Base-by-base conservation (phyloP, 1,140 invertebrate species). In the Drosophila biarmipes region DNA sequence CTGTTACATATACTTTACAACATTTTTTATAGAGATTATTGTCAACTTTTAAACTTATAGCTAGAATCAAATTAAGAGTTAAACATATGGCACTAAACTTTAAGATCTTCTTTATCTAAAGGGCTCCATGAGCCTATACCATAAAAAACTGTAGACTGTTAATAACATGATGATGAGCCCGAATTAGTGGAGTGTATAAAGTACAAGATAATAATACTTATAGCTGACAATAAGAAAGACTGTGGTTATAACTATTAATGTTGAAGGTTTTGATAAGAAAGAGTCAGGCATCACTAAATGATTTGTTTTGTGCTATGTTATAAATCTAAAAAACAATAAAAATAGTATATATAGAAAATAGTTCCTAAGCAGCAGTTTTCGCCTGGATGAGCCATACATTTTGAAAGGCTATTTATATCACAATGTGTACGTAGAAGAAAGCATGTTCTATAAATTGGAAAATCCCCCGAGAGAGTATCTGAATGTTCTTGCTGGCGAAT, bases 201-300 rank as follows among this genome's bases (percentile, higher is more conserved):
- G 15, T 40, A 57, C 35, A 27, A 40, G 24, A 57, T 57, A 57
- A 57, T 37, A 21, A 27, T 35, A 24, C 24, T 24, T 24, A 17
- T 29, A 57, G 12, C 35, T 38, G 57, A 56, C 57, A 56, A 29
- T 61, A 40, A 27, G 51, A 55, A 55, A 27, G 56, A 53, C 56
- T 53, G 43, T 6, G 45, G 49, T 57, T 24, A 63, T 58, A 58
- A 63, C 54, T 45, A 35, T 45, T 34, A 35, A 11, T 58, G 35
- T 52, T 14, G 8, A 10, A 7, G 24, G 24, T 4, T 56, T 56
- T 14, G 35, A 57, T 29, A 61, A 61, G 31, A 11, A 56, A 21
- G 4, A 6, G 17, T n/a, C 8, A 12, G 58, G 7, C 31, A 55
- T 14, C 14, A 40, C 27, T 17, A 0, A 34, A 19, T 29, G 27